Conservation (phyloP, 2,888 invertebrate genomes). For the Apotomis betuletana region DNA sequence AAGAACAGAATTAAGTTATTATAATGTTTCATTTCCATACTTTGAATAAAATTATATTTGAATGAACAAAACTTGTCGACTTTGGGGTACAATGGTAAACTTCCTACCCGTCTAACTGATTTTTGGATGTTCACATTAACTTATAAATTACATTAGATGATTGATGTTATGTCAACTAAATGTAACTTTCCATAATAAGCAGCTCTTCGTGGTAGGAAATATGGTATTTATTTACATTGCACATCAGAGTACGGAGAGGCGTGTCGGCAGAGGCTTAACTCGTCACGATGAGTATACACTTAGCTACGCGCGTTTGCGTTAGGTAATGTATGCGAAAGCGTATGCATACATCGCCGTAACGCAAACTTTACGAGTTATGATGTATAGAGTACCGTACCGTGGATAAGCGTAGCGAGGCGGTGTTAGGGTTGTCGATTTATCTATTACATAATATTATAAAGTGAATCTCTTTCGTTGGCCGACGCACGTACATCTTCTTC, state of each 20-base stretch:
- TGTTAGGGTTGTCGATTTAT: constrained; percentile 16
- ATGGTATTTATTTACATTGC: constrained; percentile 19
- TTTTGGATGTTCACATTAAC: too few species aligned
- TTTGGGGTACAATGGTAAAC: too few species aligned
- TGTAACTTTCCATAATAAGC: constrained; percentile 4
- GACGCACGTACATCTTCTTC: too few species aligned
- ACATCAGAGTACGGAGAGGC: constrained; percentile 19
- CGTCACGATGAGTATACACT: constrained; percentile 19
- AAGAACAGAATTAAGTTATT: too few species aligned
- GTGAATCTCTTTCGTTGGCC: too few species aligned
- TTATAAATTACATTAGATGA: neutral
- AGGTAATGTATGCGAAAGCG: constrained; percentile 23
- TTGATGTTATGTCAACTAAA: neutral
- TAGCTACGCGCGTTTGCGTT: constrained; percentile 20
- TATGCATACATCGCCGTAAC: constrained; percentile 8
- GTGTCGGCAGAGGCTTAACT: constrained; percentile 14
- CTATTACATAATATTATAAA: neutral
- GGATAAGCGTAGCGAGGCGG: constrained; percentile 13
- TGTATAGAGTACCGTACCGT: constrained; percentile 5
- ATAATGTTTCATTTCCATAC: too few species aligned
- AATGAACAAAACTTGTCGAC: too few species aligned
- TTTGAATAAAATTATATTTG: too few species aligned
- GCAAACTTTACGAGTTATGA: constrained; percentile 26
- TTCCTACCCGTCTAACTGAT: too few species aligned
- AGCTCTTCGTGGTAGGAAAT: neutral